Evolutionary conservation across 2,888 invertebrate species (phyloP).

Genomic region (Euzophera pinguis): DNA sequence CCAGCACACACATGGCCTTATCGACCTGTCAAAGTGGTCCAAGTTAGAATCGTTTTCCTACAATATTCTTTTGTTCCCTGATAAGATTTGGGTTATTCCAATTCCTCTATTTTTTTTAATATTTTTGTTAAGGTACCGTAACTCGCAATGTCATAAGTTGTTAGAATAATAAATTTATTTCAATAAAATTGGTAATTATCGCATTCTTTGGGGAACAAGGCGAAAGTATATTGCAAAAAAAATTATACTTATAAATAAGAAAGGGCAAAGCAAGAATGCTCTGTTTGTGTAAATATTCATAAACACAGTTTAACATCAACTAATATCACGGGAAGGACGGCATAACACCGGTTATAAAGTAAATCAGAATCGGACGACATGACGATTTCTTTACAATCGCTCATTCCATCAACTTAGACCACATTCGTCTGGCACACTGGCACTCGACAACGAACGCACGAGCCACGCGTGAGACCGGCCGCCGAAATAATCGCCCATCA

Average conservation of each 20-base stretch:
- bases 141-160: no score
- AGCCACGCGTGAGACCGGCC: conserved; percentile 74
- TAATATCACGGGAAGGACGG: no score
- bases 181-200: no score
- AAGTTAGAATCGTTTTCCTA: conserved; percentile 19
- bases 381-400: not conserved
- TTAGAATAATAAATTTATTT: no score
- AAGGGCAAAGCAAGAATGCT: no score
- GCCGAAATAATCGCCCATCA: conserved; percentile 79
- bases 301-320: no score
- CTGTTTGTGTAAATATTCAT: no score
- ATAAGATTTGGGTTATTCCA: not conserved
- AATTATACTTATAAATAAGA: no score
- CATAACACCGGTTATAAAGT: no score
- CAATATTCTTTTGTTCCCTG: not conserved
- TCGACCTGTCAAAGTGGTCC: conserved; percentile 49
- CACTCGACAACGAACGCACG: conserved; percentile 60
- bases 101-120: not conserved
- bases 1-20: conserved; percentile 74
- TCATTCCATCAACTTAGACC: conserved; percentile 16
- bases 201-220: no score
- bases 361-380: no score
- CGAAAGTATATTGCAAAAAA: no score
- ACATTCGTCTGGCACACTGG: conserved; percentile 40
- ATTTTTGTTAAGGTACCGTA: not conserved